Conservation (phyloP, 1,140 invertebrate species). For the Mylabris phalerata region DNA sequence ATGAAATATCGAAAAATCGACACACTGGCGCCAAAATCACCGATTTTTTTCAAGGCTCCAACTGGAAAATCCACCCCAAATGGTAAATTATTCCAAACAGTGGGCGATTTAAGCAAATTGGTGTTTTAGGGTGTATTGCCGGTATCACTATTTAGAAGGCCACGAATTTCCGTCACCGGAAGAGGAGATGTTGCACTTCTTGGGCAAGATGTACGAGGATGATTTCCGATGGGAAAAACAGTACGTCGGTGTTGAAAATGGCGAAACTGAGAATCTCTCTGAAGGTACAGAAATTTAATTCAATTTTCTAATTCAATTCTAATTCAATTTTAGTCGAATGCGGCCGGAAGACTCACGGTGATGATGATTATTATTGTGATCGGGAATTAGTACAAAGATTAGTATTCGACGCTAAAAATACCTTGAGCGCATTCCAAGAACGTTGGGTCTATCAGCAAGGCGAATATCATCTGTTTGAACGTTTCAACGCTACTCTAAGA, state of each 20-base stretch:
- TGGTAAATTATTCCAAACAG: conserved; percentile 52
- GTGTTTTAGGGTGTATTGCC: conserved; percentile 68
- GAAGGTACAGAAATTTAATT: conserved; percentile 1
- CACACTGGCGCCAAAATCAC: conserved; percentile 55
- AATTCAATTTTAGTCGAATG: conserved; percentile 45
- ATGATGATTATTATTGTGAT: conserved; percentile 76
- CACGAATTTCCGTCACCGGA: conserved; percentile 65
- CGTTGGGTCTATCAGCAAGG: conserved; percentile 42
- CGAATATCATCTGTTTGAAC: conserved; percentile 45
- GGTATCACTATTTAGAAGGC: conserved; percentile 73
- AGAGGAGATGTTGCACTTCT: conserved; percentile 67
- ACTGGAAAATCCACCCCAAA: conserved; percentile 81
- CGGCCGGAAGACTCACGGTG: conserved; percentile 52
- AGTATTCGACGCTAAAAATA: conserved; percentile 81
- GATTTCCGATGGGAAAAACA: conserved; percentile 53
- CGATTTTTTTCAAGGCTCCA: conserved; percentile 58
- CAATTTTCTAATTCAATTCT: neutral
- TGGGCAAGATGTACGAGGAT: conserved; percentile 52
- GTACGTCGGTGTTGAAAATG: conserved; percentile 39
- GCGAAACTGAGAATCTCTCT: conserved; percentile 19
- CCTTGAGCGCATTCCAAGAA: conserved; percentile 59
- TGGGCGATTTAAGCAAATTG: conserved; percentile 7
- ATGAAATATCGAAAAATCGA: conserved; percentile 48
- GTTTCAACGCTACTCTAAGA: conserved; percentile 63
- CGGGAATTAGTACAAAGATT: conserved; percentile 76